Evolutionary conservation across 2,113 vertebrate genomes (phyloP), one percentile per base, ranked within the genome.

Genomic region (Otolemur garnettii): DNA sequence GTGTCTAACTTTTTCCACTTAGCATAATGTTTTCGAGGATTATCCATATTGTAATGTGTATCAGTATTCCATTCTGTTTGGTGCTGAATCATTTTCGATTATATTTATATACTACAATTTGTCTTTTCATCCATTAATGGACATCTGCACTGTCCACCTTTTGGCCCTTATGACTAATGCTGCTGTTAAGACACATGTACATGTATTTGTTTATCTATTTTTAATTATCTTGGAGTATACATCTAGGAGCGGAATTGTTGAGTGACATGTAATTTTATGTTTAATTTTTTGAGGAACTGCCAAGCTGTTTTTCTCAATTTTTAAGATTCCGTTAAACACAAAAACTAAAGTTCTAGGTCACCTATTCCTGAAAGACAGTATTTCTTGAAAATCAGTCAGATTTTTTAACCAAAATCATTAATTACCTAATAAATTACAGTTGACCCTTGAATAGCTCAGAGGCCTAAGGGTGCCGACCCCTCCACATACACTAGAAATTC

Each of bases 261-360:
- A 72, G 42, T 85, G 66, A 81, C 18, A 26, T 28, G 9, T 19
- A 74, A 79, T 93, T 75, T 50, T 79, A 33, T 71, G 19, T 53
- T 90, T 82, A 90, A 57, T 13, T 62, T 69, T 95, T 78, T 38
- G 55, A 90, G 42, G 14, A 82, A 66, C 33, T 78, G 45, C 15
- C 15, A 72, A 88, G 12, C 33, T 87, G 1, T 89, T 53, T 94
- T 82, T 18, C n/a, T 87, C 82, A 64, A 74, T 66, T 88, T 66
- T 85, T 45, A 93, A 96, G 90, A 74, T 96, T 97, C 81, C 19
- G 5, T 55, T 90, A 38, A 89, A 74, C 77, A 4, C 0, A 59
- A 90, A 96, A 96, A 88, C n/a, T 62, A 87, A 96, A 91, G 30
- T 97, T 97, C 96, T 96, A 94, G 94, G 93, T 35, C 85, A 33